These are phyloP conservation scores for Myiagra hebetior DNA, from an alignment of 2,113 vertebrate genomes.

Conservation along the genomic window DNA sequence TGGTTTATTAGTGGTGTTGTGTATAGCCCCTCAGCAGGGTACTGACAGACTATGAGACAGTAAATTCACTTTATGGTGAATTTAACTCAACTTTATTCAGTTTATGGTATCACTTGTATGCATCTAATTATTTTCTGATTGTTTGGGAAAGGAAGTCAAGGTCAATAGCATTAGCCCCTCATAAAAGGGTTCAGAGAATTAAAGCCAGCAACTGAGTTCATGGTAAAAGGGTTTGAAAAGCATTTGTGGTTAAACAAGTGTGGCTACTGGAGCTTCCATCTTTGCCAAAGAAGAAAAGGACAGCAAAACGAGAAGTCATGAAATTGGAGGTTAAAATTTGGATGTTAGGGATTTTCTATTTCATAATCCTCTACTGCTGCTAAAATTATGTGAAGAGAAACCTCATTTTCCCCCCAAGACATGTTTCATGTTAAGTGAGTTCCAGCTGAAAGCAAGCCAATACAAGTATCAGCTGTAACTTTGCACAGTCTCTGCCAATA, in stretches of 20 bases:
- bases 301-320: not conserved
- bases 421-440: not conserved
- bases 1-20: not conserved
- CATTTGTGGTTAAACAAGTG: not conserved
- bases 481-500: not conserved
- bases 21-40: not conserved
- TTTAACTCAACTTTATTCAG: not conserved
- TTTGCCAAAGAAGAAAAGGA: not conserved
- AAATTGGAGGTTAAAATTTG: not conserved
- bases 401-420: not conserved
- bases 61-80: not conserved
- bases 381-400: not conserved
- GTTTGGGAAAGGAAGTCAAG: not conserved
- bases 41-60: not conserved
- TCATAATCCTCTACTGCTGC: not conserved
- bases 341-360: not conserved
- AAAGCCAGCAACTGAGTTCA: not conserved
- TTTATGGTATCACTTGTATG: not conserved
- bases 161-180: not conserved
- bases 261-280: not conserved
- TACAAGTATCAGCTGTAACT: not conserved
- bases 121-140: not conserved
- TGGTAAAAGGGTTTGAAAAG: not conserved
- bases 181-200: not conserved
- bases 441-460: not conserved